Evolutionary conservation across 2,888 invertebrate species (phyloP), one percentile per base, ranked within the genome.

Genomic region (Rhabditoides inermis): DNA sequence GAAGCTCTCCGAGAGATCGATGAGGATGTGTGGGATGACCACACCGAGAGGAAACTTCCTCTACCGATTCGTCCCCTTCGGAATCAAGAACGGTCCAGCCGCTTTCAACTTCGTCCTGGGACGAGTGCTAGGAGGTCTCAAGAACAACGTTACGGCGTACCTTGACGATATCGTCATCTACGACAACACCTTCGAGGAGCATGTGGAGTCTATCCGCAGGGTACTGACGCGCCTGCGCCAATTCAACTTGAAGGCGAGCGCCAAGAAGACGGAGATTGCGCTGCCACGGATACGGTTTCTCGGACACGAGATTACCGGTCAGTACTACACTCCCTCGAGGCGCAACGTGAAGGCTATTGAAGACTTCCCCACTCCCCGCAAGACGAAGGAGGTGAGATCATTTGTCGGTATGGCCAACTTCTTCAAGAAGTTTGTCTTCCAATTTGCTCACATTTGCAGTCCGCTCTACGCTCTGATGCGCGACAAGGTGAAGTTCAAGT

Each of bases 391-490:
- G 41, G 47, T 66, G 2, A 40, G 49, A 22, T 26, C 55, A 3
- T 60, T 68, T 25, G 44, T 69, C 2, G 68, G 68, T 1, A 49
- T 69, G 49, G 52, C 53, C 7, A 53, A 53, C 2, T 56, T 53
- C 46, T 56, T 49, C 35, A 10, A 50, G 6, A 53, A 53, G 39
- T 57, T 57, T 39, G 30, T 51, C 0, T 44, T n/a, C 27, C 27
- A 32, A 6, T 55, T 55, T 20, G 51, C 51, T 0, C 32, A 42
- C 5, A 49, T 50, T 2, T 32, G 49, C 7, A 46, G 44, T 22
- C 56, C 56, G 1, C 40, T 56, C 2, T 53, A 49, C 0, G n/a
- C 40, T 2, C 28, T 56, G 1, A 49, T 48, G 1, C 23, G 42
- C 6, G 49, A 53, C 7, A 42, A 53, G 5, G 12, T n/a, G 15